These are phyloP conservation scores for Protomyctophum bolini DNA, from an alignment of 2,113 vertebrate species.

Conservation along the genomic window DNA sequence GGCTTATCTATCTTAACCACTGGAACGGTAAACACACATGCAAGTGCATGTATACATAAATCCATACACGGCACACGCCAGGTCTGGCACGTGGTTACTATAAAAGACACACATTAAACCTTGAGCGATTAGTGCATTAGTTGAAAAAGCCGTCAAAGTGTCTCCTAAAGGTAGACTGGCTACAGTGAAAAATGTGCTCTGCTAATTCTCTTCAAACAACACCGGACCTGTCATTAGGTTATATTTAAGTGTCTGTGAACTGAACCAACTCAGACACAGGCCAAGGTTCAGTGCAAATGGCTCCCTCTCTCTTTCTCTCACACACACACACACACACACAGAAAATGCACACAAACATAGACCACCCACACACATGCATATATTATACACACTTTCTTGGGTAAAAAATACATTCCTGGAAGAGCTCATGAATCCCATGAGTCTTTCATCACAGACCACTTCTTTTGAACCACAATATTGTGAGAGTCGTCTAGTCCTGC, in stretches of 20 bases:
- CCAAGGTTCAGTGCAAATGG: background rate
- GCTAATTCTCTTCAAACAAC: too few species aligned
- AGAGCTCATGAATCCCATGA: slow-evolving; percentile 12
- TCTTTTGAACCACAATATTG: slow-evolving; percentile 29
- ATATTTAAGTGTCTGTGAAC: background rate
- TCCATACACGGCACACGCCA: slow-evolving; percentile 10
- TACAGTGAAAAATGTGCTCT: background rate
- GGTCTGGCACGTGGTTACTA: slow-evolving; percentile 5
- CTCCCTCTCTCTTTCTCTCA: background rate
- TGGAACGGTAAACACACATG: slow-evolving; percentile 15
- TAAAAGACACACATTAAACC: slow-evolving; percentile 23
- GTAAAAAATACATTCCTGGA: slow-evolving; percentile 20
- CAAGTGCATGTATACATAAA: slow-evolving; percentile 3
- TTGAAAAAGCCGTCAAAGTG: too few species aligned
- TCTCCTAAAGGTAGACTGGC: background rate
- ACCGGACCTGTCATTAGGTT: background rate
- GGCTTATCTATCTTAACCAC: slow-evolving; percentile 14
- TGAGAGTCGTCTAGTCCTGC: background rate
- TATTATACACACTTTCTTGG: background rate
- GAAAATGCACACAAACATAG: background rate
- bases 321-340: background rate
- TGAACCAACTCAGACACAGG: background rate
- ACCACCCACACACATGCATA: background rate
- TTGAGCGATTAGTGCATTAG: background rate
- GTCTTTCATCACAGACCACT: slow-evolving; percentile 25